These are phyloP conservation scores for Aphaenogaster floridana DNA, from an alignment of 1,140 invertebrate species.

Conservation along the genomic window DNA sequence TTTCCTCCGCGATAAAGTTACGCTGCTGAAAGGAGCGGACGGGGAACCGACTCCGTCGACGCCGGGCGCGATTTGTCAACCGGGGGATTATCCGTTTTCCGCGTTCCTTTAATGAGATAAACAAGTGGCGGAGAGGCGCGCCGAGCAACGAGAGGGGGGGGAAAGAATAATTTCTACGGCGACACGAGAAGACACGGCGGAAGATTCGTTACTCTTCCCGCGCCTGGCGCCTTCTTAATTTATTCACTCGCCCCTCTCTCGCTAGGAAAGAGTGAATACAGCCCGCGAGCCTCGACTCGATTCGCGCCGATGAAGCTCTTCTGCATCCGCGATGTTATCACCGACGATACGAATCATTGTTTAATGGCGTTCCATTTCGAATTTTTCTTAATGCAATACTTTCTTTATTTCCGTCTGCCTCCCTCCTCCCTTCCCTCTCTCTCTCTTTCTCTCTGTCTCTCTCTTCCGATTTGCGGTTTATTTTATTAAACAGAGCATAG, in stretches of 20 bases:
- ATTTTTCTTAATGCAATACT: neutral
- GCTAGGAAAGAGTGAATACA: neutral
- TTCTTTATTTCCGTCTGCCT: neutral
- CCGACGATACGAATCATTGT: neutral
- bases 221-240: constrained; percentile 41
- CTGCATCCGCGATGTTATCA: constrained; percentile 1
- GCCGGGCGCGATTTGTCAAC: constrained; percentile 63
- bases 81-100: constrained; percentile 70
- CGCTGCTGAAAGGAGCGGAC: constrained; percentile 43
- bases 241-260: constrained; percentile 2
- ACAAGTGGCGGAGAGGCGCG: constrained; percentile 57
- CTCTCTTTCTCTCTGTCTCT: neutral
- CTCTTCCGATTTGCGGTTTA: neutral
- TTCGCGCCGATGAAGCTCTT: neutral
- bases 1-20: constrained; percentile 67
- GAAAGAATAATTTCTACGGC: constrained; percentile 41
- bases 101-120: constrained; percentile 72
- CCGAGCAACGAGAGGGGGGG: constrained; percentile 24
- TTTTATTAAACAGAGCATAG: neutral
- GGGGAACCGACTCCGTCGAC: constrained; percentile 35
- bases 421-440: neutral
- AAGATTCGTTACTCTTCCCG: constrained; percentile 58
- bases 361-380: neutral
- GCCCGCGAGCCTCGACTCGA: neutral
- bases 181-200: constrained; percentile 27